Evolutionary conservation across 2,888 invertebrate species (phyloP), one percentile per base, ranked within the genome.

Genomic region (Acronicta leporina): DNA sequence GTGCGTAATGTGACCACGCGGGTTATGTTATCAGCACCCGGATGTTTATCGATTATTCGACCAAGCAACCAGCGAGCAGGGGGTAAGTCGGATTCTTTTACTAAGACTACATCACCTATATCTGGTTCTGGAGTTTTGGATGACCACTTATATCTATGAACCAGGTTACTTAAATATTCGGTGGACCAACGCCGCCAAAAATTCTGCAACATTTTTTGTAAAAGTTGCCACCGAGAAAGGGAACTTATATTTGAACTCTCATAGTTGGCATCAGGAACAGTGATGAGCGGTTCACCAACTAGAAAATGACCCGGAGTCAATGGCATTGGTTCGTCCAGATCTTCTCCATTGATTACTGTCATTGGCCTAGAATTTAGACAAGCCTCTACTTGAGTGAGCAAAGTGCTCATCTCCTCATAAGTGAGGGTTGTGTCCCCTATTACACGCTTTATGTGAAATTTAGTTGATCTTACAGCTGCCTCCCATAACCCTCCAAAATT

Each of bases 141-240:
- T 30, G 30, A 30, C 30, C 30, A 30, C 9, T 30, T 30, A 30
- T 30, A 30, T 9, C 30, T 30, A 30, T 30, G 30, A 30, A 30
- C 30, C 9, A 30, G 9, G 9, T 30, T 45, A 25, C 25, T 25
- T 11, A 53, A 11, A n/a, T 53, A 53, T 8, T 53, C 53, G 8
- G n/a, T 6, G 14, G 44, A 53, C 53, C 53, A 53, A 11, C 53
- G 53, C 14, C 43, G 9, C 53, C 53, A 53, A 45, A 53, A 53
- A 5, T 20, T 9, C 14, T 45, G 35, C 7, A 53, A 14, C 45
- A 53, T 53, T 45, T 52, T 30, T 30, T 30, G 30, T 7, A 30
- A 30, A 30, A 9, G 30, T 30, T 30, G 30, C 30, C 30, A 30
- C 7, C 30, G 30, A 30, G 30, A 30, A 9, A 30, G 30, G 9